A percentile compares a stretch with the other conserved stretches of the same genome.
phyloP scores from a whole-genome alignment of 2,113 vertebrate genomes.

The Hippoglossus stenolepis region DNA sequence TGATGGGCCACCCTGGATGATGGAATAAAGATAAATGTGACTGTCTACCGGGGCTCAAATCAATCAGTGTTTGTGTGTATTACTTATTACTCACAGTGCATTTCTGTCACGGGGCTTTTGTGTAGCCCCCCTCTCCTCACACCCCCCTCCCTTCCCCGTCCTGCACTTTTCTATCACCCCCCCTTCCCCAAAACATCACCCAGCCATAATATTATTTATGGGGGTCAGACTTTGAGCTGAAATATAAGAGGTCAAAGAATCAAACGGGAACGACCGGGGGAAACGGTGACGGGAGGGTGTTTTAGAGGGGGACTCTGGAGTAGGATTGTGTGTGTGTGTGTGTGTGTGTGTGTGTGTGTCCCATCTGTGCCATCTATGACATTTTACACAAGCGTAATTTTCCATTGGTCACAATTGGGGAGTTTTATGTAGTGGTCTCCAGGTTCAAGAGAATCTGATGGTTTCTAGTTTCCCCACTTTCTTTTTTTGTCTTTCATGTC shows the following conservation, averaged over 20 bases:
- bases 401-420: slow-evolving; percentile 50
- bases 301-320: not conserved
- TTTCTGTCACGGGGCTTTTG: slow-evolving; percentile 84
- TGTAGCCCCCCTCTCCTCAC: slow-evolving; percentile 64
- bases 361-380: slow-evolving; percentile 40
- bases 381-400: slow-evolving; percentile 63
- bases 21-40: slow-evolving; percentile 87
- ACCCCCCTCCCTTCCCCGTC: slow-evolving; percentile 38
- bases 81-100: slow-evolving; percentile 87
- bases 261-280: slow-evolving; percentile 36
- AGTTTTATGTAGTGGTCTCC: slow-evolving; percentile 59
- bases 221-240: slow-evolving; percentile 76
- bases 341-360: slow-evolving; percentile 12
- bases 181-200: slow-evolving; percentile 25
- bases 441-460: slow-evolving; percentile 4
- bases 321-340: slow-evolving; percentile 3
- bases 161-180: slow-evolving; percentile 51
- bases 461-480: not conserved
- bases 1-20: slow-evolving; percentile 78
- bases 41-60: slow-evolving; percentile 80
- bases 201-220: slow-evolving; percentile 82
- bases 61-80: slow-evolving; percentile 88
- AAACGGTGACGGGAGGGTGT: slow-evolving; percentile 25
- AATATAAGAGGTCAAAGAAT: slow-evolving; percentile 81
- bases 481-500: not conserved